A percentile compares a stretch with the other conserved stretches of the same genome.
Conservation (phyloP, 2,113 vertebrate species). For the Cranoglanis bouderius region DNA sequence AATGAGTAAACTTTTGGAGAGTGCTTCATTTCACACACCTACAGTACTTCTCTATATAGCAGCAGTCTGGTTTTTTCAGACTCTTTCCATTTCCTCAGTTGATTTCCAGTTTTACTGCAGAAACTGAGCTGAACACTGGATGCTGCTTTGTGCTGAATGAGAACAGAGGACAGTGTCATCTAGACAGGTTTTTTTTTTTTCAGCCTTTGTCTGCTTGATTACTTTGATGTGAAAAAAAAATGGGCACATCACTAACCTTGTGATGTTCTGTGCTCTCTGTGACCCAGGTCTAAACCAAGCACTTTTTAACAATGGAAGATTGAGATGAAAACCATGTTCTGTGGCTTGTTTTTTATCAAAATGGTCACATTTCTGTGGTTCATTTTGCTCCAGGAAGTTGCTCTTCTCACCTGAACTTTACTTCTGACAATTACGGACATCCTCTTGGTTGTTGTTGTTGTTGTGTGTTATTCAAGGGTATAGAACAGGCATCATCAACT, state of each 20-base stretch:
- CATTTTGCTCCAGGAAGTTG: not conserved
- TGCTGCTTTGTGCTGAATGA: constrained; percentile 40
- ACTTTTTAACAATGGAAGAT: constrained; percentile 28
- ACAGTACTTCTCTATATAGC: not conserved
- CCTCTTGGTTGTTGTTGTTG: not conserved
- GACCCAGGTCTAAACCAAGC: constrained; percentile 25
- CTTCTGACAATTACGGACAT: constrained; percentile 23
- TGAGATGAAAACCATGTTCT: constrained; percentile 22
- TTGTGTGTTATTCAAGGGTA: not conserved
- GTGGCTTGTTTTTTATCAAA: constrained; percentile 19
- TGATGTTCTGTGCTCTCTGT: constrained; percentile 47
- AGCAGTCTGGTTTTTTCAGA: not conserved
- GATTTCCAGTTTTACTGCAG: not conserved
- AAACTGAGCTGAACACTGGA: constrained; percentile 4
- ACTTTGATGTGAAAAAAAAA: constrained; percentile 51
- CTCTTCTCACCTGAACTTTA: constrained; percentile 14
- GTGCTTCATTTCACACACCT: not conserved
- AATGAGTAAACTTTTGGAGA: constrained; percentile 1
- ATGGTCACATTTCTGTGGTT: not conserved
- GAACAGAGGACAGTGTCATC: constrained; percentile 32
- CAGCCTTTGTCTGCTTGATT: constrained; percentile 51
- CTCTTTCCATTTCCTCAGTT: not conserved
- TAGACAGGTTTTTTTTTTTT: constrained; percentile 45
- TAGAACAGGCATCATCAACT: not conserved
- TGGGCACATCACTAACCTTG: constrained; percentile 47